These are phyloP conservation scores for Urocolius indicus DNA, from an alignment of 2,113 vertebrate genomes.

Conservation along the genomic window DNA sequence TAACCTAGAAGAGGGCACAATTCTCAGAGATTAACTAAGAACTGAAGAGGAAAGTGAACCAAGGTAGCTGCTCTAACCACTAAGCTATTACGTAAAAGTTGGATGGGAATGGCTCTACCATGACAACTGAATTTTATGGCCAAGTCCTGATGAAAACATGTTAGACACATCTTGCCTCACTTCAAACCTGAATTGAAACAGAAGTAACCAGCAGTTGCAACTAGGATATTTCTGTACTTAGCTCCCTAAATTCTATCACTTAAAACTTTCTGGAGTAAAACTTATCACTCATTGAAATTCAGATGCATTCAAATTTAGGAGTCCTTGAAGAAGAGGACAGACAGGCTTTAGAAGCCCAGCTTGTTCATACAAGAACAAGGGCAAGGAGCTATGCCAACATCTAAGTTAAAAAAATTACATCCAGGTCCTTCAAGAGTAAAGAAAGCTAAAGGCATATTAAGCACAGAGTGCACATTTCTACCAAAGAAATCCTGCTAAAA, in stretches of 20 bases:
- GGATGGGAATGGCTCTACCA: conserved; percentile 18
- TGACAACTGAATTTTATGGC: not conserved
- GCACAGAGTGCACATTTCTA: not conserved
- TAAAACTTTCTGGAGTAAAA: not conserved
- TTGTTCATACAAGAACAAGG: not conserved
- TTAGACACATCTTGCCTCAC: not conserved
- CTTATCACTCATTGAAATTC: not conserved
- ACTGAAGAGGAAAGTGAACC: not conserved
- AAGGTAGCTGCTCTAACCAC: not conserved
- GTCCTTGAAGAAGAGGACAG: not conserved
- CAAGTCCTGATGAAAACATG: not conserved
- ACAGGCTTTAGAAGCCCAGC: not conserved
- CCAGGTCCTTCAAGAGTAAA: not conserved
- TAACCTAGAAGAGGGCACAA: not conserved
- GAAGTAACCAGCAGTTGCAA: not conserved
- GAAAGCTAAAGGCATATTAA: not conserved
- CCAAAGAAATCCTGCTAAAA: not conserved
- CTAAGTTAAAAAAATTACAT: not conserved
- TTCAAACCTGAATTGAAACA: not conserved
- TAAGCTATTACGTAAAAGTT: conserved; percentile 10
- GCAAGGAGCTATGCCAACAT: not conserved
- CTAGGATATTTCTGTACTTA: not conserved
- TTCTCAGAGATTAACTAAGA: not conserved
- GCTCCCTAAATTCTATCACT: not conserved
- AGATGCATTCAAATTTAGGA: not conserved